Conservation (phyloP, 2,113 vertebrate genomes). For the Piprites chloris region DNA sequence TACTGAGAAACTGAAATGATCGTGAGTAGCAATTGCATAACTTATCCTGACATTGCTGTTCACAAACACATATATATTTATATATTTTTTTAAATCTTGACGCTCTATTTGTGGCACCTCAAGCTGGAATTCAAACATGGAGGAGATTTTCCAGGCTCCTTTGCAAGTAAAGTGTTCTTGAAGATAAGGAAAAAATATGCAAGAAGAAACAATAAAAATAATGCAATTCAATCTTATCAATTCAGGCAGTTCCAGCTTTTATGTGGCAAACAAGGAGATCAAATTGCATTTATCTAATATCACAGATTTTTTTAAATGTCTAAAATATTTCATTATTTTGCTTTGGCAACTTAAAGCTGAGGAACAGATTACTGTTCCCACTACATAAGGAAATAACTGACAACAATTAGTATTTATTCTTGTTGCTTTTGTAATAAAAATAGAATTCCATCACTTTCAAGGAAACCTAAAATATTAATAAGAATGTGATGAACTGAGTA, state of each 20-base stretch:
- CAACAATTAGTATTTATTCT: slow-evolving; percentile 70
- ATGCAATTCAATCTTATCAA: slow-evolving; percentile 63
- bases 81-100: neutral
- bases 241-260: slow-evolving; percentile 64
- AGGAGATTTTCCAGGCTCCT: neutral
- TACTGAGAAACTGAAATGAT: neutral
- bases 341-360: slow-evolving; percentile 58
- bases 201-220: slow-evolving; percentile 55
- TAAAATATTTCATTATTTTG: slow-evolving; percentile 68
- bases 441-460: slow-evolving; percentile 72
- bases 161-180: slow-evolving; percentile 12
- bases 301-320: slow-evolving; percentile 62
- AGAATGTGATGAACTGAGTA: slow-evolving; percentile 66
- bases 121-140: neutral
- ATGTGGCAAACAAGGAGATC: slow-evolving; percentile 64
- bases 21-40: neutral
- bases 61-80: no score
- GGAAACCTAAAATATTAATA: slow-evolving; percentile 70
- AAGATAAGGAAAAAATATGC: slow-evolving; percentile 53
- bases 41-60: neutral
- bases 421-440: slow-evolving; percentile 71
- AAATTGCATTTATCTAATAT: slow-evolving; percentile 68
- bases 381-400: slow-evolving; percentile 67
- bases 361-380: slow-evolving; percentile 65
- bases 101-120: neutral